Conservation (phyloP, 2,797 vertebrate species). For the Argya squamiceps region DNA sequence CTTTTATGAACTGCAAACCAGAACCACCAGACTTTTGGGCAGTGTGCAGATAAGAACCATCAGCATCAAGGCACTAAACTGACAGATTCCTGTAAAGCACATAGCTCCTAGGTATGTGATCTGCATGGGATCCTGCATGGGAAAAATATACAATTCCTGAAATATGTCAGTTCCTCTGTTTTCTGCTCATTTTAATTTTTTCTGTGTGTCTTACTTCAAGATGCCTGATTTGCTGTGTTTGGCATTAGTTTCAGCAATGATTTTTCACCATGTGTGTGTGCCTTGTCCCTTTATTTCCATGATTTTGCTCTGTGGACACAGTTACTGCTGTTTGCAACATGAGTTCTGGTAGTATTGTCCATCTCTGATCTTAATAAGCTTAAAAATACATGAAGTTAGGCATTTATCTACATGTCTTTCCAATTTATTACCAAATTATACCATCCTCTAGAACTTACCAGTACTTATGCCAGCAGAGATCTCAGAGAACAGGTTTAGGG, state of each 20-base stretch:
- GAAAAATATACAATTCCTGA: neutral
- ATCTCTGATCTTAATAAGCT: neutral
- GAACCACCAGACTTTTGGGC: neutral
- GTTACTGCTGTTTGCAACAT: neutral
- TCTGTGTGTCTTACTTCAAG: neutral
- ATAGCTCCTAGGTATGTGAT: neutral
- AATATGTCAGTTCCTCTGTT: neutral
- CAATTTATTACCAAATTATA: neutral
- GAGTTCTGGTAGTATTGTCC: neutral
- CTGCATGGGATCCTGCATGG: neutral
- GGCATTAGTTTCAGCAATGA: neutral
- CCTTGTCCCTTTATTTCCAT: neutral
- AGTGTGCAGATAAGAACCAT: neutral
- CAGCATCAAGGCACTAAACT: neutral
- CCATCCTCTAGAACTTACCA: neutral
- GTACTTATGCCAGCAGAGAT: neutral
- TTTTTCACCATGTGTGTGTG: neutral
- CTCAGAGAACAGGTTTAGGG: neutral
- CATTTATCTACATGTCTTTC: neutral
- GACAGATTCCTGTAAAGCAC: neutral
- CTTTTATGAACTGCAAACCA: slow-evolving; percentile 43
- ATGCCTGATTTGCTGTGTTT: neutral
- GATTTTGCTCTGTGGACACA: neutral
- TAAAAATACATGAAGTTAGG: neutral
- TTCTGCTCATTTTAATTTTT: neutral